Evolutionary conservation across 2,797 vertebrate species (phyloP), one percentile per base, ranked within the genome.

Genomic region (Acanthurus tractus): DNA sequence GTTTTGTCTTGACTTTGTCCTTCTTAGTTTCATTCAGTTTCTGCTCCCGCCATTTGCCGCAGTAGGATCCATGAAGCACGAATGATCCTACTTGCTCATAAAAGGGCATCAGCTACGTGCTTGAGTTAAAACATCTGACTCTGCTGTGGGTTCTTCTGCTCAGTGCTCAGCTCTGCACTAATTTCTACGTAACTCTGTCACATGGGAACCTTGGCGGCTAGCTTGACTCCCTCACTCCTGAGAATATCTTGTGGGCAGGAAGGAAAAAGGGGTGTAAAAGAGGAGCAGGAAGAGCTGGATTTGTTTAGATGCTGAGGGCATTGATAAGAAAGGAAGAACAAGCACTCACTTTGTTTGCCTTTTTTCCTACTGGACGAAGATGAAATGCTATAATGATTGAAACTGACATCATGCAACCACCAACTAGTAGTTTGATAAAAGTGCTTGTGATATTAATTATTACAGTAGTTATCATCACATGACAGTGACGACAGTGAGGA

Each of bases 271-370:
- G 12, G 13, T 20, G 1, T 48, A 71, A 62, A 82, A 68, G 38
- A 10, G 38, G 70, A 72, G 58, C 80, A 78, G 76, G 79, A 82
- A 78, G 63, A 36, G 48, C 57, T 69, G 25, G 66, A 50, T 66
- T 83, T n/a, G 14, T 78, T 64, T 25, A 34, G 36, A 71, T 10
- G 76, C 87, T 77, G 70, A 71, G 40, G 55, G 68, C 65, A 50
- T 29, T 66, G 82, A 87, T 85, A 86, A 81, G 36, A 15, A 63
- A 42, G 5, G n/a, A 79, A 50, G 40, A 77, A 84, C 73, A 86
- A 42, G 14, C 48, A 1, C 17, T 67, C 42, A 6, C 62, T 66
- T 76, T 86, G 78, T 84, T 78, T 29, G 6, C 12, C 17, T 55
- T 54, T 40, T 56, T 22, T 20, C 8, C n/a, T 12, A 54, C 49